Base-by-base conservation (phyloP, 2,888 invertebrate genomes). In the Lasiommata megera region DNA sequence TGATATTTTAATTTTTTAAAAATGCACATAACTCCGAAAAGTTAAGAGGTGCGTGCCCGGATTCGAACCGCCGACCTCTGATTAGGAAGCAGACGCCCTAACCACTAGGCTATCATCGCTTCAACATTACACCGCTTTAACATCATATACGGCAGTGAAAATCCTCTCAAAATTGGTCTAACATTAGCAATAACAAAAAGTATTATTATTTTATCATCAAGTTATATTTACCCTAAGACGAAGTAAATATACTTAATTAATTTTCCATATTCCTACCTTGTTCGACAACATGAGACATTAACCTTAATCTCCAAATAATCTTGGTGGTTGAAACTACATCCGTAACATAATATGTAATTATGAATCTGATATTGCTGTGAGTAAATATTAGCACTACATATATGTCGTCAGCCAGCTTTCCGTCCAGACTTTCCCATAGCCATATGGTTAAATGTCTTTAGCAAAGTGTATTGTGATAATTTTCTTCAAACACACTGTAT, bases 211-310 rank as follows among this genome's bases (percentile, higher is more conserved):
- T 7, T 31, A 3, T 1, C 9, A 9, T 31, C 9, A 43, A 43
- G n/a, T 43, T 23, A 18, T n/a, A 28, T 14, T 1, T 29, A 29
- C 14, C 23, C 9, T 2, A 29, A 44, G 28, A 29, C 16, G 9
- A 29, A 6, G 28, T 28, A 28, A 44, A 44, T 29, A 44, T 29
- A 46, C 44, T 44, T 6, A 14, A 31, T 46, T 31, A 31, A 31
- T 17, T 46, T 46, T 46, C 46, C 46, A 46, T 16, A 31, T 14
- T n/a, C n/a, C n/a, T n/a, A 46, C 14, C 29, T 11, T 46, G 14
- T 46, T 31, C 29, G 29, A 31, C 46, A 46, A 46, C 29, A 1
- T 46, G 16, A 11, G 6, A 46, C 11, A 46, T 31, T 16, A 46
- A 31, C 11, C 9, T 16, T 46, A 12, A 16, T 46, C 46, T 16